Base-by-base conservation (phyloP, 1,140 invertebrate species). In the Drosophila ficusphila region DNA sequence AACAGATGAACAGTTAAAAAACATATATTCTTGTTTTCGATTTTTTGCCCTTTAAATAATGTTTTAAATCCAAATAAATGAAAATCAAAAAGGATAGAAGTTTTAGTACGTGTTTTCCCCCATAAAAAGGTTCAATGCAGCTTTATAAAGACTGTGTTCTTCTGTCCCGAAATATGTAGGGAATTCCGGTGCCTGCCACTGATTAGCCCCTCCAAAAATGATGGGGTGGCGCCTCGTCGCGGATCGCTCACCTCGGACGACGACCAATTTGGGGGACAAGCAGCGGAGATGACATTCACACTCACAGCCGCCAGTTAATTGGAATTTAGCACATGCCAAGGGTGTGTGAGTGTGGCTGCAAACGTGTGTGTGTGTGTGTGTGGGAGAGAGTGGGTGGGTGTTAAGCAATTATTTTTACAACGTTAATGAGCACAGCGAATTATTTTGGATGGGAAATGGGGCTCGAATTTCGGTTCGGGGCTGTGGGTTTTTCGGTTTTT, bases 381-480 rank as follows among this genome's bases (percentile, higher is more conserved):
- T 56, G 27, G 39, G 12, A 14, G 34, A 34, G 48, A 48, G 19
- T 27, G 25, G 68, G 54, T 47, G 53, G 42, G 76, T 81, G 74
- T 64, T 52, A 61, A 64, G 82, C 82, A 88, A 88, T 88, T 88
- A 88, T 88, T 88, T 88, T 88, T 88, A 88, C 78, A 81, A 88
- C 77, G 74, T 88, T 88, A 88, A 88, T 88, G 82, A 88, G 82
- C 82, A 82, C 52, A 38, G 71, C 53, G 65, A 79, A 85, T 85
- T 85, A 79, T 85, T 85, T 71, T 64, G 60, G 79, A 64, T 61
- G 67, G 41, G 51, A 51, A 31, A 33, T 36, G 41, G 27, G 18
- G 49, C 4, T 6, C 11, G 49, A 1, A 27, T 12, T n/a, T n/a
- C n/a, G n/a, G n/a, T n/a, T n/a, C n/a, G 31, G 18, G 16, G 19